Evolutionary conservation across 2,113 vertebrate species (phyloP).

Genomic region (Poeciliopsis turrubarensis): DNA sequence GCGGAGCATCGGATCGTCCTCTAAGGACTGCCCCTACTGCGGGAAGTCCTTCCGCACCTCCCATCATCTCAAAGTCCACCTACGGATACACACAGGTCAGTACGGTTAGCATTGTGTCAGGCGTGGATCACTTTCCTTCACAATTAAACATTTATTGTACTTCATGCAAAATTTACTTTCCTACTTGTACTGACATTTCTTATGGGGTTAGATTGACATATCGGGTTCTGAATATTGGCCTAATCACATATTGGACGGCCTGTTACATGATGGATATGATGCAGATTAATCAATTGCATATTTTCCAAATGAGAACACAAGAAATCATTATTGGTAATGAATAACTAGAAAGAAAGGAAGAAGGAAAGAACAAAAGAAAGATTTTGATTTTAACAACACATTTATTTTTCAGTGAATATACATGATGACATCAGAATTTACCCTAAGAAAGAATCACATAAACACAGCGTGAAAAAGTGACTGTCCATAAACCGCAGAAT

Average conservation of each 20-base stretch:
- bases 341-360: not conserved
- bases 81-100: conserved; percentile 99
- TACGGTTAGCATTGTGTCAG: conserved; percentile 1
- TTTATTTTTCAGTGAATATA: too few relatives aligned
- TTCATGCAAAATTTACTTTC: conserved; percentile 56
- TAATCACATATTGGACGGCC: conserved; percentile 41
- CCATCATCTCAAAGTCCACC: conserved; percentile 98
- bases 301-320: conserved; percentile 7
- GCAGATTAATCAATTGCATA: conserved; percentile 36
- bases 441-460: too few relatives aligned
- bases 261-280: conserved; percentile 49
- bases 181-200: conserved; percentile 56
- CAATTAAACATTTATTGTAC: conserved; percentile 63
- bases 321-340: not conserved
- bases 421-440: too few relatives aligned
- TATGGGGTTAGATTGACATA: conserved; percentile 60
- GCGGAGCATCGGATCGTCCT: conserved; percentile 90
- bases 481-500: too few relatives aligned
- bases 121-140: not conserved
- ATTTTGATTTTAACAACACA: too few relatives aligned
- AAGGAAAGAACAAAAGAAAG: not conserved
- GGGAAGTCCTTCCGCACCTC: conserved; percentile 99
- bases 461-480: too few relatives aligned
- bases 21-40: conserved; percentile 98
- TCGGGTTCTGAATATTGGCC: conserved; percentile 55